Evolutionary conservation across 92 coral and sea anemone genomes (phyloP).

Genomic region (Porites cylindrica): DNA sequence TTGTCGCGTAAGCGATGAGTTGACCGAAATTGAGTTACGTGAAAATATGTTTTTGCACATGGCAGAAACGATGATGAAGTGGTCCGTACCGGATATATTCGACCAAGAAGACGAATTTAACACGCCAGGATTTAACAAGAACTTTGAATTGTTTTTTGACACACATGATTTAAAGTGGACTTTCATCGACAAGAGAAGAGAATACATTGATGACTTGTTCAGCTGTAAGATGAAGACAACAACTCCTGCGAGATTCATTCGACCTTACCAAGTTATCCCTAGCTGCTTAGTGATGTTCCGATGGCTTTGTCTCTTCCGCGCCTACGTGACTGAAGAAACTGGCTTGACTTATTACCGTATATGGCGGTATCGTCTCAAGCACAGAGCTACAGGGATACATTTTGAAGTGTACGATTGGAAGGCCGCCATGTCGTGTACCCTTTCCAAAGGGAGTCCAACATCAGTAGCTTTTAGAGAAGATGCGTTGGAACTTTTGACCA

Average conservation of each 20-base stretch:
- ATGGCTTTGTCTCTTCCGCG: constrained; percentile 85
- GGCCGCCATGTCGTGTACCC: constrained; percentile 95
- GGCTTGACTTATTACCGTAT: constrained; percentile 95
- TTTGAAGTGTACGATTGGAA: constrained; percentile 98
- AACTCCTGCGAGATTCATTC: constrained; percentile 80
- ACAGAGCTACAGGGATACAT: constrained; percentile 79
- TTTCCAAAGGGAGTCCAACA: constrained; percentile 87
- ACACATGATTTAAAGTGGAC: constrained; percentile 94
- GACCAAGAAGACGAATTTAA: constrained; percentile 86
- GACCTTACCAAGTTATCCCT: constrained; percentile 96
- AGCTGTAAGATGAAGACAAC: constrained; percentile 62
- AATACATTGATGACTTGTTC: constrained; percentile 87
- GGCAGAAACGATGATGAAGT: constrained; percentile 82
- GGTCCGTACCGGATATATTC: constrained; percentile 81
- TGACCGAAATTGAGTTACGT: constrained; percentile 83
- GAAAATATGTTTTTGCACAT: constrained; percentile 86
- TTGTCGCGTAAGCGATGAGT: constrained; percentile 80
- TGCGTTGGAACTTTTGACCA: constrained; percentile 79
- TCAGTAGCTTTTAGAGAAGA: constrained; percentile 78
- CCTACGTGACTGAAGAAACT: constrained; percentile 78
- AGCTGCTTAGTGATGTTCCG: constrained; percentile 93
- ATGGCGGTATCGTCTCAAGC: constrained; percentile 94
- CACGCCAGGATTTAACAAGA: constrained; percentile 78
- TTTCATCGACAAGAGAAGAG: constrained; percentile 92
- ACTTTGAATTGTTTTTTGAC: constrained; percentile 92